These are phyloP conservation scores for Batillaria attramentaria DNA, from an alignment of 1,140 invertebrate species.

Conservation along the genomic window DNA sequence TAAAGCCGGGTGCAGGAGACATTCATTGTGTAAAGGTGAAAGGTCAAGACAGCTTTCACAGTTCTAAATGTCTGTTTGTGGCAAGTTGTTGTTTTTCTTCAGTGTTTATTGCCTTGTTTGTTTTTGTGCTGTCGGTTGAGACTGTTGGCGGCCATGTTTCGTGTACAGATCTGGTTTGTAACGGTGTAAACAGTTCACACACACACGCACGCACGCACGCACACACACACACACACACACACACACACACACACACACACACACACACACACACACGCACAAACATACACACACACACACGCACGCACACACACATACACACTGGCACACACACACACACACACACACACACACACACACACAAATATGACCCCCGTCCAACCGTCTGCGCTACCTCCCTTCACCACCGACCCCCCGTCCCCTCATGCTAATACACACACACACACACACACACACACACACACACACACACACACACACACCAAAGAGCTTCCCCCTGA, in stretches of 20 bases:
- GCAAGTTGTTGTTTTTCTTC: background rate
- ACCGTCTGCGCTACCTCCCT: background rate
- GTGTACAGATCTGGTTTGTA: background rate
- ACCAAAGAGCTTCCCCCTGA: background rate
- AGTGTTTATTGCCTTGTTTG: background rate
- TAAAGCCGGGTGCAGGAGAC: too few species aligned
- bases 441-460: background rate
- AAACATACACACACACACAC: background rate
- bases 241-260: conserved; percentile 13
- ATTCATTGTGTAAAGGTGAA: too few species aligned
- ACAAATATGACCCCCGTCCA: background rate
- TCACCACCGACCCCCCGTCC: background rate
- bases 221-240: conserved; percentile 14
- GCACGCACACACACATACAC: conserved; percentile 6
- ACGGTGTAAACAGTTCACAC: background rate
- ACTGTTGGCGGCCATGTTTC: background rate
- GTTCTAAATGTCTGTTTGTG: conserved; percentile 3
- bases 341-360: background rate
- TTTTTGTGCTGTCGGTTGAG: background rate
- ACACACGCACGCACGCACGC: conserved; percentile 15
- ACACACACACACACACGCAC: background rate
- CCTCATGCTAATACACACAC: background rate
- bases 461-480: conserved; percentile 2
- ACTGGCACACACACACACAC: background rate
- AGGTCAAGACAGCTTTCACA: background rate